phyloP scores from a whole-genome alignment of 2,113 vertebrate species.

The Triplophysa tibetana region DNA sequence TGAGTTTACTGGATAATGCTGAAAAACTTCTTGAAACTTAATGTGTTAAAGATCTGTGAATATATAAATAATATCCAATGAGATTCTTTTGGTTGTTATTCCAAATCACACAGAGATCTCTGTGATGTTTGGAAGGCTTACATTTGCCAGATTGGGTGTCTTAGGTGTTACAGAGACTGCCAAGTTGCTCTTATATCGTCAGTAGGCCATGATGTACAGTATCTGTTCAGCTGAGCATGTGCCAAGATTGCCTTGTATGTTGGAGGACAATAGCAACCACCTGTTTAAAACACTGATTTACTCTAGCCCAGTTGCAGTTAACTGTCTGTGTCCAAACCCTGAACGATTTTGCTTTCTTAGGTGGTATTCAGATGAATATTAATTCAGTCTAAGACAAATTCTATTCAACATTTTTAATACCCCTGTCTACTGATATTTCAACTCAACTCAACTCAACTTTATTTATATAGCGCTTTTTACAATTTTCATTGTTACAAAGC shows the following conservation, averaged over 20 bases:
- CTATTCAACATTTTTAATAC: not conserved
- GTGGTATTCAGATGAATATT: no score
- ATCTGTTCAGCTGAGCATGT: not conserved
- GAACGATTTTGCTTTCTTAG: not conserved
- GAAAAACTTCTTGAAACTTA: slow-evolving; percentile 46
- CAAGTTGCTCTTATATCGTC: slow-evolving; percentile 35
- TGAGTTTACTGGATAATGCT: slow-evolving; percentile 33
- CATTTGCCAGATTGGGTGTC: slow-evolving; percentile 47
- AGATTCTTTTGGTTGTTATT: slow-evolving; percentile 46
- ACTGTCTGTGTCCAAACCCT: not conserved
- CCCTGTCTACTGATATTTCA: not conserved
- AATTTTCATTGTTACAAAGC: no score
- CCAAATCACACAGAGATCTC: slow-evolving; percentile 37
- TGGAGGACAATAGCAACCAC: not conserved
- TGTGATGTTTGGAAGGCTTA: slow-evolving; percentile 40
- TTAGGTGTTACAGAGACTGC: slow-evolving; percentile 46
- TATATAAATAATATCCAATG: slow-evolving; percentile 35
- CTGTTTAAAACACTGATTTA: not conserved
- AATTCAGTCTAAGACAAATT: not conserved
- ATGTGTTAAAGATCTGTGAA: slow-evolving; percentile 19
- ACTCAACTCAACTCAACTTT: no score
- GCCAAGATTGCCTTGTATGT: slow-evolving; percentile 5
- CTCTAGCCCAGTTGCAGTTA: not conserved
- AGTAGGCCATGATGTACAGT: slow-evolving; percentile 28
- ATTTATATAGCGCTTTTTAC: no score